Conservation (phyloP, 1,140 invertebrate species). For the Ephestia elutella region DNA sequence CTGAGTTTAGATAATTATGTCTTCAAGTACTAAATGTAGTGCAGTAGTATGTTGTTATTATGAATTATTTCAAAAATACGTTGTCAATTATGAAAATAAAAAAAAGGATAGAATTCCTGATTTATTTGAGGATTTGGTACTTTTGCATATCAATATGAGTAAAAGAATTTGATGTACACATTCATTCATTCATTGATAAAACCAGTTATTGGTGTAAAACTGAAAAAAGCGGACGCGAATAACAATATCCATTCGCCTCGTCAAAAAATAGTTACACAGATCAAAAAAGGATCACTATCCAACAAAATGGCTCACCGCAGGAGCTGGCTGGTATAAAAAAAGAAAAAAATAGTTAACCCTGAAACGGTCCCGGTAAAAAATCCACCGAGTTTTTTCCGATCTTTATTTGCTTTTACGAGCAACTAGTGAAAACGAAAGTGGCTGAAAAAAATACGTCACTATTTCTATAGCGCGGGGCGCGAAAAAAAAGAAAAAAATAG, state of each 20-base stretch:
- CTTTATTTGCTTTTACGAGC: constrained; percentile 68
- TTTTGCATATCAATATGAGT: too few species aligned
- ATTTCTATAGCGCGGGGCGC: constrained; percentile 60
- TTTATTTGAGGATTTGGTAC: too few species aligned
- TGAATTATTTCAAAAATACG: too few species aligned
- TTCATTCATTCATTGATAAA: too few species aligned
- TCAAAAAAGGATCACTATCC: background rate
- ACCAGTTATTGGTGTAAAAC: background rate
- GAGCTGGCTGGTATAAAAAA: background rate
- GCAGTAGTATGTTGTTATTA: too few species aligned
- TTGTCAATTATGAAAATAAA: too few species aligned
- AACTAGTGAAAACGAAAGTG: constrained; percentile 63
- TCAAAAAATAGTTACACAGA: background rate
- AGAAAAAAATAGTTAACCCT: constrained; percentile 37
- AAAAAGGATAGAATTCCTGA: too few species aligned
- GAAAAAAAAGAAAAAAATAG: constrained; percentile 49
- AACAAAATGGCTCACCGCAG: constrained; percentile 11
- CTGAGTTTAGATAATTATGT: too few species aligned
- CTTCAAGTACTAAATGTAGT: too few species aligned
- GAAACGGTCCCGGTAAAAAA: constrained; percentile 48
- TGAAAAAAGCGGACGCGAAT: background rate
- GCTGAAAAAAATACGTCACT: constrained; percentile 67
- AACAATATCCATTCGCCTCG: background rate
- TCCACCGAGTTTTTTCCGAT: constrained; percentile 57
- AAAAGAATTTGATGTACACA: too few species aligned